Base-by-base conservation (phyloP, 2,888 invertebrate genomes). In the Ochropleura leucogaster region DNA sequence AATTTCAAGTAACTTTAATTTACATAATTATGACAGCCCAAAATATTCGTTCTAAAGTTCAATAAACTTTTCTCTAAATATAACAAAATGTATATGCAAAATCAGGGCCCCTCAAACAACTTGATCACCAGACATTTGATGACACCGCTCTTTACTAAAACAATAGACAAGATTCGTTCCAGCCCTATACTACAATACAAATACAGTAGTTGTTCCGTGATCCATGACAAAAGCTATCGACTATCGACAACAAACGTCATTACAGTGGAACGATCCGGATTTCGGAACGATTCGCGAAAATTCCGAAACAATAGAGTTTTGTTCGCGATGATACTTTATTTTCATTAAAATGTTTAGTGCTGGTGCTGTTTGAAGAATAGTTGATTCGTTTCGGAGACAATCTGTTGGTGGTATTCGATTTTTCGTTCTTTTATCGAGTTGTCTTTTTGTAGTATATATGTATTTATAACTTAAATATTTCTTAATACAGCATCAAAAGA, bases 91-190 rank as follows among this genome's bases (percentile, higher is more conserved):
- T 30, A 55, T 57, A 30, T 10, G 12, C 40, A 4, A 46, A 68
- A 64, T 67, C 63, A 42, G 53, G 72, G 73, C 77, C 82, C 40
- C 75, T 63, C 51, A 74, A 69, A 72, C 51, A 71, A 75, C 67
- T 46, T 51, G 46, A 76, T 77, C 55, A 65, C 18, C 55, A 65
- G 72, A 60, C 69, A 57, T 30, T 55, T 59, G 69, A 84, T 77
- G 79, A 79, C 77, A 80, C 65, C 47, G 63, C 62, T 67, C 49
- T 40, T 68, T 30, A 10, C n/a, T 42, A 12, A 82, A 77, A 87
- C 87, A 87, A 86, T 78, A 53, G 71, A 3, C n/a, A 40, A 62
- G 64, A 80, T 87, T 87, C 20, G 82, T 79, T 85, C 73, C 70
- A 75, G 72, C 53, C 75, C 49, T 74, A 42, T 30, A 47, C 42